A percentile compares a stretch with the other conserved stretches of the same genome.
Conservation (phyloP, 2,113 vertebrate genomes). For the Notothenia coriiceps region DNA sequence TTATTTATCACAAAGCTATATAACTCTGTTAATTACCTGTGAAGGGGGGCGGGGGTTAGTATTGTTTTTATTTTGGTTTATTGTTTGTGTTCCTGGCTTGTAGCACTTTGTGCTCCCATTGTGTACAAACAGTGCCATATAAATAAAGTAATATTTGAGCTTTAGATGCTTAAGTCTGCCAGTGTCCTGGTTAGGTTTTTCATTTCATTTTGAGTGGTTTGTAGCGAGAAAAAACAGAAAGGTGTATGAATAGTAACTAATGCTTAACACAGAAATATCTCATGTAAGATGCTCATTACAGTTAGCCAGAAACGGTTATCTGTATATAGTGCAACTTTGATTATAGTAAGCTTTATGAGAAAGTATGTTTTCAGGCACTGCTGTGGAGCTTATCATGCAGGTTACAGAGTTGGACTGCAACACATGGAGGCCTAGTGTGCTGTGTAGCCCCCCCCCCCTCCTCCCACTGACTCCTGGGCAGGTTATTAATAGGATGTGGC, state of each 20-base stretch:
- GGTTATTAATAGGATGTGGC: constrained; percentile 70
- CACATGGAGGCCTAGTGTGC: background rate
- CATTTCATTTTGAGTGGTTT: too few species aligned
- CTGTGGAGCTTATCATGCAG: background rate
- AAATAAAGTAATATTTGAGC: too few species aligned
- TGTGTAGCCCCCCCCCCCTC: constrained; percentile 11
- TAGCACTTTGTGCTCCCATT: too few species aligned
- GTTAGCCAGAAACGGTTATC: background rate
- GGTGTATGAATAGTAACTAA: background rate
- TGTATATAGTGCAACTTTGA: background rate
- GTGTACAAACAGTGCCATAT: too few species aligned
- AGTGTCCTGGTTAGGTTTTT: too few species aligned
- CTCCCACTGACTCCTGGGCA: constrained; percentile 35
- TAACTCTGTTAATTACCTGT: too few species aligned
- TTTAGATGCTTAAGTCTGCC: background rate
- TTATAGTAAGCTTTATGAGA: background rate
- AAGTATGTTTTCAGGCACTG: background rate
- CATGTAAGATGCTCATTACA: background rate
- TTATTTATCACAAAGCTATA: too few species aligned
- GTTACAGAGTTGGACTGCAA: constrained; percentile 9
- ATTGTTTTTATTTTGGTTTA: too few species aligned
- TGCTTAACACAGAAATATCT: background rate
- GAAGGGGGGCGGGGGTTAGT: too few species aligned
- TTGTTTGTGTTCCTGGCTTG: too few species aligned
- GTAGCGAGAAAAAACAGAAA: background rate